Conservation (phyloP, 2,113 vertebrate species). For the Colistium nudipinnis region DNA sequence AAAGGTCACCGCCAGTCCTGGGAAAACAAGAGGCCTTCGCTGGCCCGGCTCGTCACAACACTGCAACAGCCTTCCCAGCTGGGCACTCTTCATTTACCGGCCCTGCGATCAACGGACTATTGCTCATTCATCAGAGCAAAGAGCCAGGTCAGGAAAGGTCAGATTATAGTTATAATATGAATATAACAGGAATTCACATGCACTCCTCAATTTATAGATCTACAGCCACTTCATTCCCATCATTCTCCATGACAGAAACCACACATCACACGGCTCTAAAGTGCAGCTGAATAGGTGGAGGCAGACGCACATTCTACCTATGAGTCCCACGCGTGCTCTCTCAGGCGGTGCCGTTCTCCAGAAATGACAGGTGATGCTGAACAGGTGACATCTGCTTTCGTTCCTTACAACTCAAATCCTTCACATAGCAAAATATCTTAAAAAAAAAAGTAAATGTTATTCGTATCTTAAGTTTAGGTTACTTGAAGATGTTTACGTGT, state of each 20-base stretch:
- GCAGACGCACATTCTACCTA: constrained; percentile 33
- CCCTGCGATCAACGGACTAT: constrained; percentile 30
- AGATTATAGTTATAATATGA: constrained; percentile 63
- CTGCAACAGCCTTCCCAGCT: constrained; percentile 38
- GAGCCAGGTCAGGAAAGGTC: constrained; percentile 49
- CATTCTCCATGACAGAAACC: constrained; percentile 50
- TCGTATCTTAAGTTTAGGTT: not conserved
- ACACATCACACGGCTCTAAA: constrained; percentile 31
- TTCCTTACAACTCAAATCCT: not conserved
- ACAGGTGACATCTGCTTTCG: constrained; percentile 17
- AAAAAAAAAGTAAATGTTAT: no score
- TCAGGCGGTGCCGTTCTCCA: no score
- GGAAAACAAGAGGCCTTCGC: constrained; percentile 63
- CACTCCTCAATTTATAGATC: constrained; percentile 62
- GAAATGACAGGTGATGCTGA: constrained; percentile 20
- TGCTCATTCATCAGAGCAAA: constrained; percentile 54
- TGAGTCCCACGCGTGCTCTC: not conserved
- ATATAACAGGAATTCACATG: constrained; percentile 54
- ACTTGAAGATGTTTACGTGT: not conserved
- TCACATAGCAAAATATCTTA: not conserved
- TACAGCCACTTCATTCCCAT: constrained; percentile 51
- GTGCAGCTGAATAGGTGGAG: constrained; percentile 23
- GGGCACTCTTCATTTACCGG: constrained; percentile 53
- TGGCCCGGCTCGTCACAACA: constrained; percentile 38
- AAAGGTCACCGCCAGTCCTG: constrained; percentile 50